Conservation (phyloP, 2,797 vertebrate genomes). For the Ctenochaetus hawaiiensis region DNA sequence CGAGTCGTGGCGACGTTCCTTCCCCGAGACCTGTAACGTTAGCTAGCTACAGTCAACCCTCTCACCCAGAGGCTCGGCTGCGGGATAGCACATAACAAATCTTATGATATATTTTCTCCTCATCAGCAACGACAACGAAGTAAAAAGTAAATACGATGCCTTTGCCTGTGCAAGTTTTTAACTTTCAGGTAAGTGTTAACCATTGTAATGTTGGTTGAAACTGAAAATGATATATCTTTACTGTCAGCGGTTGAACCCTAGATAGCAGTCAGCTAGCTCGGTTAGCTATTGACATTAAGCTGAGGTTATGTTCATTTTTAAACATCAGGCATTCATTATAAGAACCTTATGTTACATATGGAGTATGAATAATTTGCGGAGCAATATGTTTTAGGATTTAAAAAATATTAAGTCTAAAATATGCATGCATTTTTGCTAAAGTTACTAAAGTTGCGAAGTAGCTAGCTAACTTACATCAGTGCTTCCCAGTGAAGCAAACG, state of each 20-base stretch:
- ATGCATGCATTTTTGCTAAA: not conserved
- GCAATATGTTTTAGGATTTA: too few species aligned
- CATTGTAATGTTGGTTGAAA: not conserved
- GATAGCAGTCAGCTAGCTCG: conserved; percentile 31
- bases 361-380: not conserved
- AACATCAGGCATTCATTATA: not conserved
- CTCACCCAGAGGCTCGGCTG: not conserved
- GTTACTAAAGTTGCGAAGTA: too few species aligned
- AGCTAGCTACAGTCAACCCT: not conserved
- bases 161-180: conserved; percentile 94
- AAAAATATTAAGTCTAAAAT: not conserved
- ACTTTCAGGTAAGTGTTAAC: conserved; percentile 88
- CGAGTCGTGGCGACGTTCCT: too few species aligned
- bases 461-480: too few species aligned
- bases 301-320: not conserved
- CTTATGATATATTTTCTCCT: not conserved
- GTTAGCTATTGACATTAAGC: not conserved
- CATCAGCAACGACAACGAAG: conserved; percentile 26
- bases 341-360: fast-evolving
- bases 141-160: conserved; percentile 83
- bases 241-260: not conserved
- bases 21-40: too few species aligned
- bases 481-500: too few species aligned
- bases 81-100: not conserved
- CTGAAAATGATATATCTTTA: not conserved